Evolutionary conservation across 2,888 invertebrate genomes (phyloP).

Genomic region (Eulithis prunata): DNA sequence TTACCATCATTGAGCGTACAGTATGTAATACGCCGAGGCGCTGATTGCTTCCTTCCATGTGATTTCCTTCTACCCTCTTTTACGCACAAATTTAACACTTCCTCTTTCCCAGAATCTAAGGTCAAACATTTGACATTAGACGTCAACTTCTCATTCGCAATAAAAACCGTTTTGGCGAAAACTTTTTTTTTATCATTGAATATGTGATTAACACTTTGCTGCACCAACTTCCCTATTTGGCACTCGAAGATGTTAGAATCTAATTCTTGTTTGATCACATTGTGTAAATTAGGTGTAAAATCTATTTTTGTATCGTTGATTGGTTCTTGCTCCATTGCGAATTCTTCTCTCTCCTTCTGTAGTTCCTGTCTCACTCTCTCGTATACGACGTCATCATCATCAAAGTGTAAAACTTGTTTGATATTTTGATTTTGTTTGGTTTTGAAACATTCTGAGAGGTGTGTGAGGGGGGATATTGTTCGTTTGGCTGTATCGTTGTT

Average conservation of each 20-base stretch:
- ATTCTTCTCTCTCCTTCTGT: constrained; percentile 27
- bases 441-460: constrained; percentile 51
- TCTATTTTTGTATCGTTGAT: constrained; percentile 9
- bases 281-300: not conserved
- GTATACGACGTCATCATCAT: constrained; percentile 42
- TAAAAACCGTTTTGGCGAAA: constrained; percentile 74
- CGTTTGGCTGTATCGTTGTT: constrained; percentile 47
- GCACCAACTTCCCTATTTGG: constrained; percentile 72
- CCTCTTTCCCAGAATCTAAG: constrained; percentile 32
- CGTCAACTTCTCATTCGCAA: constrained; percentile 55
- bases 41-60: constrained; percentile 75
- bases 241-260: constrained; percentile 66
- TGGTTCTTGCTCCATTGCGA: constrained; percentile 11
- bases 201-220: constrained; percentile 75
- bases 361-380: constrained; percentile 39
- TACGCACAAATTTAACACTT: constrained; percentile 71
- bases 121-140: constrained; percentile 54
- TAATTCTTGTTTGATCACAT: constrained; percentile 7
- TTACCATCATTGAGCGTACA: constrained; percentile 63
- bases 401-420: constrained; percentile 38
- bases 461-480: constrained; percentile 48
- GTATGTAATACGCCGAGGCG: constrained; percentile 70
- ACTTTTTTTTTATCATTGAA: constrained; percentile 70
- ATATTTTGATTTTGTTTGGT: constrained; percentile 32
- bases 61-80: constrained; percentile 67